phyloP scores from a whole-genome alignment of 2,113 vertebrate species.

The Anseranas semipalmata region DNA sequence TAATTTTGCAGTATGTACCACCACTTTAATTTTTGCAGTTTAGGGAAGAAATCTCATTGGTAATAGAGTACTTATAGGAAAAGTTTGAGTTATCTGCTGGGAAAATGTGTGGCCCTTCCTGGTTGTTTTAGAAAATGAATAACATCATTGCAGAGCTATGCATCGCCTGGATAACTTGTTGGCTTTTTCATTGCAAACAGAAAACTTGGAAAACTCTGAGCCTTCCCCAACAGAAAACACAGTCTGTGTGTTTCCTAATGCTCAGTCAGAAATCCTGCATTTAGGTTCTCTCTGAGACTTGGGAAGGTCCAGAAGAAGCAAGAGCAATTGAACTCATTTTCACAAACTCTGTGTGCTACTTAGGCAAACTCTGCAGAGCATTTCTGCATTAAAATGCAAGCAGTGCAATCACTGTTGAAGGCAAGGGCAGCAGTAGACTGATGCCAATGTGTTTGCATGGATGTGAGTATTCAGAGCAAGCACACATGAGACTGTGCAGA shows the following conservation, averaged over 20 bases:
- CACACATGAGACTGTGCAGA: neutral
- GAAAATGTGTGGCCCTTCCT: neutral
- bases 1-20: neutral
- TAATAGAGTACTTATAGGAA: neutral
- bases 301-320: neutral
- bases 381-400: neutral
- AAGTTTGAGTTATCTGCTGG: neutral
- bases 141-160: neutral
- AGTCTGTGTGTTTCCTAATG: neutral
- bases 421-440: neutral
- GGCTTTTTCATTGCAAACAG: neutral
- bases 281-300: neutral
- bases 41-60: neutral
- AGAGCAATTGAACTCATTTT: neutral
- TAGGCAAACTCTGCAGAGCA: neutral
- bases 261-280: neutral
- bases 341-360: neutral
- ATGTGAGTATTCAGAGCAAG: neutral
- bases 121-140: neutral
- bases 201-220: neutral
- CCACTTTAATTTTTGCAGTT: slow-evolving; percentile 12
- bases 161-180: neutral
- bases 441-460: neutral
- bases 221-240: neutral
- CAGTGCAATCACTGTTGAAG: neutral